Evolutionary conservation across 2,888 invertebrate species (phyloP).

Genomic region (Pantelozetes paolii): DNA sequence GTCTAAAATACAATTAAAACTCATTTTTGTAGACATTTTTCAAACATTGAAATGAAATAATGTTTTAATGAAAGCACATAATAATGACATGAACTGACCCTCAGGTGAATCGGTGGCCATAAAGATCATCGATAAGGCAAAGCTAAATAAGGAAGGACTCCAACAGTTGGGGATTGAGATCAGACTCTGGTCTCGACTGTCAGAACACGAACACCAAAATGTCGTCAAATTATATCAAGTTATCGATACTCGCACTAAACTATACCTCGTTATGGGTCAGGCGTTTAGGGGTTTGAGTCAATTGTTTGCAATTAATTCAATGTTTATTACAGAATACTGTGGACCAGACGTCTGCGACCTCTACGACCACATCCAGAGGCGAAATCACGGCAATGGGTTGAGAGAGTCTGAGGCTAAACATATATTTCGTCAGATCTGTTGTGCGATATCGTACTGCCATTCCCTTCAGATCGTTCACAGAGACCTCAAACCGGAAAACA

Average conservation of each 20-base stretch:
- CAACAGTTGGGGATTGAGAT: conserved; percentile 83
- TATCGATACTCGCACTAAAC: conserved; percentile 96
- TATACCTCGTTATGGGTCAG: conserved; percentile 62
- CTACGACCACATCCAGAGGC: conserved; percentile 96
- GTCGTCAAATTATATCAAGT: conserved; percentile 97
- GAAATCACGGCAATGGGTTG: conserved; percentile 43
- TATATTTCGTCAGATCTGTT: conserved; percentile 64
- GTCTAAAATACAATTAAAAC: not conserved
- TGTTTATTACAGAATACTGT: conserved; percentile 49
- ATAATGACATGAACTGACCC: not conserved
- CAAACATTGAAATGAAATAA: too few species aligned
- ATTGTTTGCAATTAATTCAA: not conserved
- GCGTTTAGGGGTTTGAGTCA: not conserved
- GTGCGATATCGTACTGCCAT: conserved; percentile 96
- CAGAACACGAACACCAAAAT: conserved; percentile 79
- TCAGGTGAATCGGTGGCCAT: conserved; percentile 56
- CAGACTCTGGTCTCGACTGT: conserved; percentile 64
- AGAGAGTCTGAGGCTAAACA: conserved; percentile 42
- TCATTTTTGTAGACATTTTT: too few species aligned
- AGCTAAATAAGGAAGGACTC: conserved; percentile 89
- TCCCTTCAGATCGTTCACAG: conserved; percentile 80
- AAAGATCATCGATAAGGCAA: conserved; percentile 91
- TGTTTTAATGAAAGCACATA: too few species aligned
- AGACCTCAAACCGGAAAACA: conserved; percentile 98
- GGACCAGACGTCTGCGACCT: conserved; percentile 89